phyloP scores from a whole-genome alignment of 2,797 vertebrate species.

The Loris lydekkerianus region DNA sequence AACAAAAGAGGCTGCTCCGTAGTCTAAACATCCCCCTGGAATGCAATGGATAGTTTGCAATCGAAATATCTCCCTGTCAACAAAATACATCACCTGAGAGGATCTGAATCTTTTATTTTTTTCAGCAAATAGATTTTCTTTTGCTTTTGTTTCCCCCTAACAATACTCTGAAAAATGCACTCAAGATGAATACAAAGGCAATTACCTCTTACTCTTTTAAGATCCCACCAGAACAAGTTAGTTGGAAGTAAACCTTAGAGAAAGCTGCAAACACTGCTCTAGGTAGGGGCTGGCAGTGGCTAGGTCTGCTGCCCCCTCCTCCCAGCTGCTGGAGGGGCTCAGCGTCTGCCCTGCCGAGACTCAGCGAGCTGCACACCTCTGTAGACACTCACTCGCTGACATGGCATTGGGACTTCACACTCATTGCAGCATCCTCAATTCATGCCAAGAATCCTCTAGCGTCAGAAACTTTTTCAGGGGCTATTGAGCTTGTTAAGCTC shows the following conservation, averaged over 20 bases:
- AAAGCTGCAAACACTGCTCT: background rate
- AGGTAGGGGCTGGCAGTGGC: background rate
- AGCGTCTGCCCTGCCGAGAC: background rate
- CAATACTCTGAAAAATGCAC: slow-evolving; percentile 51
- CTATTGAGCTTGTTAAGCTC: background rate
- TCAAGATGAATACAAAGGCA: slow-evolving; percentile 39
- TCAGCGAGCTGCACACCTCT: background rate
- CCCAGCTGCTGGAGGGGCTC: background rate
- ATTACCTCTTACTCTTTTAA: slow-evolving; percentile 50
- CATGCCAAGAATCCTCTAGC: background rate
- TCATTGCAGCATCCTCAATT: background rate
- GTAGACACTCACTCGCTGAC: background rate
- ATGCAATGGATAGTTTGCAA: slow-evolving; percentile 38
- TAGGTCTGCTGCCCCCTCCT: background rate
- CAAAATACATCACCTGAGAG: slow-evolving; percentile 25
- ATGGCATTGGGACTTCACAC: rapidly evolving
- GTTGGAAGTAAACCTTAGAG: background rate
- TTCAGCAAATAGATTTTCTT: background rate
- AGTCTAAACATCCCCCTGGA: slow-evolving; percentile 16
- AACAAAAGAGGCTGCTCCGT: background rate
- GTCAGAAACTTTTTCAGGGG: background rate
- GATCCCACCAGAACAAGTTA: slow-evolving; percentile 5
- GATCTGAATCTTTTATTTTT: slow-evolving; percentile 21
- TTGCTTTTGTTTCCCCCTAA: slow-evolving; percentile 21
- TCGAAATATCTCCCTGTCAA: background rate